A percentile compares a stretch with the other conserved stretches of the same genome.
Evolutionary conservation across 2,797 vertebrate genomes (phyloP).

Genomic region (Poeciliopsis paucimaculata): DNA sequence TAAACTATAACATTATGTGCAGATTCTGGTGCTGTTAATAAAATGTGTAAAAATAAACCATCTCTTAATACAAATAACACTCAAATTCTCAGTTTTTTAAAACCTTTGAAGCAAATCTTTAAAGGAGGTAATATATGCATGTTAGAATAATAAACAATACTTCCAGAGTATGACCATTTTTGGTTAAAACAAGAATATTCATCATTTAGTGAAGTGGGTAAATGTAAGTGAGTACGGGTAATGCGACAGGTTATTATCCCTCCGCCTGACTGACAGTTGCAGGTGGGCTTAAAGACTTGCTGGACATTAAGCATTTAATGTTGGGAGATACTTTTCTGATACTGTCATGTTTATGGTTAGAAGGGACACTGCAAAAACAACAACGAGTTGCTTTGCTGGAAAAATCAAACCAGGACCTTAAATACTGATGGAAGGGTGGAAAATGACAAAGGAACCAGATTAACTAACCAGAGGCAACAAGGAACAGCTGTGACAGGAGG

Average conservation of each 20-base stretch:
- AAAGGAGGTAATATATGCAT: background rate
- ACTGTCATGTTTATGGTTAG: background rate
- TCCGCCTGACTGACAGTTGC: conserved; percentile 14
- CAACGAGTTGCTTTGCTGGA: background rate
- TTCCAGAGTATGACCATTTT: background rate
- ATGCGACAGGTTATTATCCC: background rate
- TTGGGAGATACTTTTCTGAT: conserved; percentile 37
- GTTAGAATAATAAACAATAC: background rate
- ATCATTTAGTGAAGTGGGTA: background rate
- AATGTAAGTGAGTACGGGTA: background rate
- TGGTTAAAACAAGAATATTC: background rate
- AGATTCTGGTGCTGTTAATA: background rate
- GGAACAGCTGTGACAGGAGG: background rate
- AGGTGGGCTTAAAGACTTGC: conserved; percentile 33
- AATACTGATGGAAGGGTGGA: background rate
- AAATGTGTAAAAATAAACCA: background rate
- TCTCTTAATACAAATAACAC: background rate
- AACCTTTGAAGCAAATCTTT: background rate
- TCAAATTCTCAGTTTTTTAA: background rate
- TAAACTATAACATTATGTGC: background rate
- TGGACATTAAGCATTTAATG: conserved; percentile 43
- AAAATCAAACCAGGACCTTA: background rate
- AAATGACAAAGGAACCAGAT: background rate
- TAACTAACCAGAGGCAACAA: background rate
- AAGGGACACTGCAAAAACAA: background rate